phyloP scores from a whole-genome alignment of 1,140 invertebrate species.

The Drosophila dunni region DNA sequence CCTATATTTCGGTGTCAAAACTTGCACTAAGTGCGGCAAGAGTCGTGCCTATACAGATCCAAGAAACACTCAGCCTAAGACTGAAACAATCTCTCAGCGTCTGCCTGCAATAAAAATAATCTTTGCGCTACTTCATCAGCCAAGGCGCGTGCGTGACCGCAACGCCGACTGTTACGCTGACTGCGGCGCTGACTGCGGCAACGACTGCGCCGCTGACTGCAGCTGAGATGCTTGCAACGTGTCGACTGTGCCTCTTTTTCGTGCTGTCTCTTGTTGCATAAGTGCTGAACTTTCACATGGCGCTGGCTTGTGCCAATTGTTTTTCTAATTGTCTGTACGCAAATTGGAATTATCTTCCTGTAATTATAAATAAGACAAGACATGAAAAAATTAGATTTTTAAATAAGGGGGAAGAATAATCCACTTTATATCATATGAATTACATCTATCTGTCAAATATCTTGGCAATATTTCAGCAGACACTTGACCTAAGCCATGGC shows the following conservation, averaged over 20 bases:
- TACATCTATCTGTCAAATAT: background rate
- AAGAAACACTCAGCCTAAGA: background rate
- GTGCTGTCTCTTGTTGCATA: slow-evolving; percentile 51
- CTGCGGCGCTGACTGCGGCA: slow-evolving; percentile 36
- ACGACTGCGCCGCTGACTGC: slow-evolving; percentile 24
- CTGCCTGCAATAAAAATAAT: background rate
- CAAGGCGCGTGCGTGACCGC: slow-evolving; percentile 65
- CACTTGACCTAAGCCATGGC: background rate
- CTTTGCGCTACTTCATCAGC: slow-evolving; percentile 72
- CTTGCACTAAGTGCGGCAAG: background rate
- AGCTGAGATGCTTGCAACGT: slow-evolving; percentile 16
- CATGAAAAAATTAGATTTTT: slow-evolving; percentile 1
- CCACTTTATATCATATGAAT: background rate
- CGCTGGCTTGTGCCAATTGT: slow-evolving; percentile 38
- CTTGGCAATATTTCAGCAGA: background rate
- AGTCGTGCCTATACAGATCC: background rate
- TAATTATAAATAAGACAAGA: slow-evolving; percentile 71
- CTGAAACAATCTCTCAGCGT: background rate
- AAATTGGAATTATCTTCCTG: slow-evolving; percentile 62
- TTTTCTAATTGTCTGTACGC: slow-evolving; percentile 36
- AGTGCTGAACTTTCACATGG: slow-evolving; percentile 70
- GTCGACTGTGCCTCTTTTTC: slow-evolving; percentile 22
- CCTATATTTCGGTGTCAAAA: background rate
- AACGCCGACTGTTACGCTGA: slow-evolving; percentile 24
- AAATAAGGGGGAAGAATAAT: background rate